phyloP scores from a whole-genome alignment of 1,140 invertebrate species.

The Heterodera carotae region DNA sequence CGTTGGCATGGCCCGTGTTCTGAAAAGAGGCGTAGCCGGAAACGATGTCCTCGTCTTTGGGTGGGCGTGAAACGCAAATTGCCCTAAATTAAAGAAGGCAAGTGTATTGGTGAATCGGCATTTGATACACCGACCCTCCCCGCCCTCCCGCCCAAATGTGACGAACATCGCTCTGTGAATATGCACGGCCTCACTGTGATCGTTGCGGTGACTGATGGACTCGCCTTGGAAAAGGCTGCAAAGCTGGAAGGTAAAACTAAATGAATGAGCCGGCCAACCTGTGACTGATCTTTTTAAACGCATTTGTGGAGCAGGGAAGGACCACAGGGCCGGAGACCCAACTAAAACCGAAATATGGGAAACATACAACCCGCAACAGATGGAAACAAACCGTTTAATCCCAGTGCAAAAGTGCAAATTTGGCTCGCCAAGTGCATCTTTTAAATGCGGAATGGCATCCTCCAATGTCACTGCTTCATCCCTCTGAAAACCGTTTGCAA shows the following conservation, averaged over 20 bases:
- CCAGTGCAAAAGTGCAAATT: slow-evolving; percentile 34
- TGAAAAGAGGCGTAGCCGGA: slow-evolving; percentile 19
- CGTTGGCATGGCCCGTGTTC: slow-evolving; percentile 14
- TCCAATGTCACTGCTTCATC: slow-evolving; percentile 30
- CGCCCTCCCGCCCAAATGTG: neutral
- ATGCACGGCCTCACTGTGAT: neutral
- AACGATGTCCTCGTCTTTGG: neutral
- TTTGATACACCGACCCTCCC: too few relatives aligned
- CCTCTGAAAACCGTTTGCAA: slow-evolving; percentile 25
- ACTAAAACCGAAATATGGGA: neutral
- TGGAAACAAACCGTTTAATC: slow-evolving; percentile 24
- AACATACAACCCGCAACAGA: neutral
- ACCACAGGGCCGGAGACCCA: slow-evolving; percentile 40
- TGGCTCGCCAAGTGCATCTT: slow-evolving; percentile 19
- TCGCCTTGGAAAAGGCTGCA: slow-evolving; percentile 21
- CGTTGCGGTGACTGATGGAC: slow-evolving; percentile 5
- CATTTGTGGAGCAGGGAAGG: slow-evolving; percentile 35
- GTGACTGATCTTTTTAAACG: slow-evolving; percentile 28
- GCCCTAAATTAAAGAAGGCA: neutral
- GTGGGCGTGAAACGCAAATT: neutral
- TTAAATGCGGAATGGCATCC: slow-evolving; percentile 28
- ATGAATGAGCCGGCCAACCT: neutral
- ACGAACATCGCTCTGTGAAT: slow-evolving; percentile 15
- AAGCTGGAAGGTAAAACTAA: neutral
- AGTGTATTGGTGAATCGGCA: too few relatives aligned